Base-by-base conservation (phyloP, 1,140 invertebrate genomes). In the Drosophila truncata region DNA sequence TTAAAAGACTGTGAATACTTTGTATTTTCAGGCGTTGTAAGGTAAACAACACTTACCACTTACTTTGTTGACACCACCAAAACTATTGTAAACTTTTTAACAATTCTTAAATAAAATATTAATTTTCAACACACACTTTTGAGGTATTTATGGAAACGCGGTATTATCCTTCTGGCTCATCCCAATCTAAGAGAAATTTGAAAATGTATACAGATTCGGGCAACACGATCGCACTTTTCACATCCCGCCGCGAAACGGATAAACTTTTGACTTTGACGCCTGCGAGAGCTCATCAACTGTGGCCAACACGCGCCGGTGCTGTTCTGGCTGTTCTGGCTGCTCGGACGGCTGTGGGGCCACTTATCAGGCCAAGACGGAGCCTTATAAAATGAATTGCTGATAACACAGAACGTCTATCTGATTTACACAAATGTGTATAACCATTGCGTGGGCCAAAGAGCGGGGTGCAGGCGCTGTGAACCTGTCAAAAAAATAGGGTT, bases 341-440 rank as follows among this genome's bases (percentile, higher is more conserved):
- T 23, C 44, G n/a, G 20, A 54, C 44, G 37, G 54, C 9, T 54
- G n/a, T 55, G 25, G n/a, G 52, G 25, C 31, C 59, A 75, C 84
- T 87, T 87, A 87, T 87, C 84, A 88, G 66, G 18, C 44, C 58
- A 54, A 80, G 72, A 73, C 71, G 82, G 63, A 72, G 71, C 47
- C 73, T 60, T 80, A 80, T 87, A 72, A 79, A 72, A 60, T 60
- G 44, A 74, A 71, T 72, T 71, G 72, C 84, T 88, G 84, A 88
- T 87, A 88, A 84, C 39, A 84, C 39, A 84, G 39, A 57, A 61
- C 50, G 64, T 73, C 67, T 88, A 78, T 88, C 65, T 78, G 77
- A 79, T 78, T 64, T 78, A 78, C 59, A 64, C 65, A 47, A 71
- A 58, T 78, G 46, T 64, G 60, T 70, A 64, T 47, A 78, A 58